Evolutionary conservation across 2,797 vertebrate species (phyloP).

Genomic region (Psittacula echo): DNA sequence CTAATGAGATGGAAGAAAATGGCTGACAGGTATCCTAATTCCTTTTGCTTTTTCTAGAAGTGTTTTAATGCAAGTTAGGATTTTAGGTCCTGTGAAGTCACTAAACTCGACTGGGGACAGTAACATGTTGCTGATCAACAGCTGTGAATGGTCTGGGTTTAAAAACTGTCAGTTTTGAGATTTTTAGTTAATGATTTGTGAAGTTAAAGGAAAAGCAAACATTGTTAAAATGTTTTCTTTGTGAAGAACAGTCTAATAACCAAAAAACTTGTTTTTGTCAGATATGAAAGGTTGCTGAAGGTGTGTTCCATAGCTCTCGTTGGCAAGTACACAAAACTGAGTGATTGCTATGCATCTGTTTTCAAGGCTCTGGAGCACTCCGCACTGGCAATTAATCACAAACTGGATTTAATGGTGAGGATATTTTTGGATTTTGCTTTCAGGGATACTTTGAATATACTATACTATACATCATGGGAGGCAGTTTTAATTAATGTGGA

Average conservation of each 20-base stretch:
- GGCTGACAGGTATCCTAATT: slow-evolving; percentile 79
- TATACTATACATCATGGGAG: background rate
- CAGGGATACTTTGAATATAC: background rate
- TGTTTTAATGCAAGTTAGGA: background rate
- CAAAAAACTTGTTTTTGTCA: slow-evolving; percentile 40
- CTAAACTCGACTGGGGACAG: background rate
- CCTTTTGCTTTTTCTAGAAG: background rate
- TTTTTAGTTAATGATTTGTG: background rate
- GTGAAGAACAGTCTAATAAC: background rate
- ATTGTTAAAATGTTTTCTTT: background rate
- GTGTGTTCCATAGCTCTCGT: slow-evolving; percentile 83
- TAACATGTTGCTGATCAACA: background rate
- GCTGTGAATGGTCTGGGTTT: background rate
- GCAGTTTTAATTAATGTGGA: slow-evolving; percentile 13
- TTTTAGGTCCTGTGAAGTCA: background rate
- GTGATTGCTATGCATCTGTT: slow-evolving; percentile 82
- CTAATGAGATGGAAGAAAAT: slow-evolving; percentile 82
- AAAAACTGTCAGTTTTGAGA: background rate
- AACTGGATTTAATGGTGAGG: slow-evolving; percentile 83
- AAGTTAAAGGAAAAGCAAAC: background rate
- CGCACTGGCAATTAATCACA: slow-evolving; percentile 82
- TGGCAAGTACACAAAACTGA: slow-evolving; percentile 83
- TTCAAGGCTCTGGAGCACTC: slow-evolving; percentile 84
- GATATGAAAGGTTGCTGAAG: slow-evolving; percentile 80
- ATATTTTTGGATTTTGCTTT: slow-evolving; percentile 7